Percentiles rank a stretch among this genome's conserved stretches.
These are phyloP conservation scores for Morelia viridis DNA, from an alignment of 2,797 vertebrate genomes.

Conservation along the genomic window DNA sequence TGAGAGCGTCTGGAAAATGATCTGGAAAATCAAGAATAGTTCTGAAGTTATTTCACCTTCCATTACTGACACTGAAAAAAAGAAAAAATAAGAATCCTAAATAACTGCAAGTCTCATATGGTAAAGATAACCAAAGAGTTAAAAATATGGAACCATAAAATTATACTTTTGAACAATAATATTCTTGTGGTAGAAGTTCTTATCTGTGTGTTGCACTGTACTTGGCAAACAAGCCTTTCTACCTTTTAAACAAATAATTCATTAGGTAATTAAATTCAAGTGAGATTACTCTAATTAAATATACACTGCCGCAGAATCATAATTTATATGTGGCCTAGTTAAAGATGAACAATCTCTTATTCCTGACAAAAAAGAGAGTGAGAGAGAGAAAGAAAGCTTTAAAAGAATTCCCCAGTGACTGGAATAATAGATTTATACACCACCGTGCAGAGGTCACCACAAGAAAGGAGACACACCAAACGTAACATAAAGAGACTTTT, in stretches of 20 bases:
- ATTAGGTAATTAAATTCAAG: constrained; percentile 84
- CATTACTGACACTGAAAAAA: neutral
- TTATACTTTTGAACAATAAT: constrained; percentile 50
- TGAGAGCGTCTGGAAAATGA: neutral
- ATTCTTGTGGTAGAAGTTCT: constrained; percentile 69
- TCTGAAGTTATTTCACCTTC: neutral
- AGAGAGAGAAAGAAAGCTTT: constrained; percentile 53
- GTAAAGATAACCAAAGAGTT: constrained; percentile 52
- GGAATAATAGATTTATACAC: constrained; percentile 70
- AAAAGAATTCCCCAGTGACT: constrained; percentile 67
- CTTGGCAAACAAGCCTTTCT: constrained; percentile 77
- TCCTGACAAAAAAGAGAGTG: constrained; percentile 40
- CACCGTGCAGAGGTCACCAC: constrained; percentile 68
- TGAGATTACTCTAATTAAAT: constrained; percentile 83
- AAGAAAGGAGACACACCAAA: constrained; percentile 67
- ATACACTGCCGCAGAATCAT: constrained; percentile 78
- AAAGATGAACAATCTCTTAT: constrained; percentile 74
- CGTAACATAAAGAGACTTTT: constrained; percentile 53
- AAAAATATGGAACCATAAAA: constrained; percentile 32
- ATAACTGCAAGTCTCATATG: neutral
- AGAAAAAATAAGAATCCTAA: neutral
- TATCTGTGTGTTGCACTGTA: constrained; percentile 74
- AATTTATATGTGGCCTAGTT: constrained; percentile 80
- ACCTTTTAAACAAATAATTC: constrained; percentile 84
- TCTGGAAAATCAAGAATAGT: neutral